Evolutionary conservation across 1,140 invertebrate species (phyloP), one percentile per base, ranked within the genome.

Genomic region (Lanistes nyassanus): DNA sequence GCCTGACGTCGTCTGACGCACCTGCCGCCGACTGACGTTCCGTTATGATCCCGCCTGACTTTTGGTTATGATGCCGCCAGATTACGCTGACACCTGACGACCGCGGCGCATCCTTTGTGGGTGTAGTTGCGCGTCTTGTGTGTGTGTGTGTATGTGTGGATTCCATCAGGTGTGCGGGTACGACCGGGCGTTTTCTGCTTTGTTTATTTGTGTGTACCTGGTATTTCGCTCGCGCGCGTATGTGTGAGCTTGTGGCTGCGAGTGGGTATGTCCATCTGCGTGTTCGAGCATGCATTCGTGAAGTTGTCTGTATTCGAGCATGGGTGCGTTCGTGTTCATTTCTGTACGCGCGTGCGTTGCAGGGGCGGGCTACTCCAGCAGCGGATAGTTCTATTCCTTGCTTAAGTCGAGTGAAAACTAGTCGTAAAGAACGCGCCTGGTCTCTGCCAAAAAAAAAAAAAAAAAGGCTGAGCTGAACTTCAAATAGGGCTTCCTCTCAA

Each of bases 101-200:
- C 9, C 5, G 19, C 42, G 19, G 42, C 2, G 9, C 42, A 13
- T 6, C 9, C 2, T 16, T 47, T 47, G 42, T 42, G 39, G 5
- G 39, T 42, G 39, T 42, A 13, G 13, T 5, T 6, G 39, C 5
- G 39, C 5, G 39, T 13, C 9, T 4, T 29, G 62, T 29, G 29
- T 13, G 62, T 65, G 62, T 36, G 62, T 65, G 62, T 65, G 62
- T 65, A 29, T 64, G 62, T 64, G 62, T 64, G 16, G 13, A 16
- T 64, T 29, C 13, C 29, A 34, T 13, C 31, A 31, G n/a, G 58
- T 60, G 58, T 60, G 58, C 31, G 58, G n/a, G 58, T 60, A 31
- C 31, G 58, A 26, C n/a, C 31, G 58, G n/a, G 58, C 31, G 58
- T 60, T 23, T 60, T 23, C 31, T 23, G 9, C n/a, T 60, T 23